These are phyloP conservation scores for Tarsius wallacei DNA, from an alignment of 2,797 vertebrate genomes.

Conservation along the genomic window DNA sequence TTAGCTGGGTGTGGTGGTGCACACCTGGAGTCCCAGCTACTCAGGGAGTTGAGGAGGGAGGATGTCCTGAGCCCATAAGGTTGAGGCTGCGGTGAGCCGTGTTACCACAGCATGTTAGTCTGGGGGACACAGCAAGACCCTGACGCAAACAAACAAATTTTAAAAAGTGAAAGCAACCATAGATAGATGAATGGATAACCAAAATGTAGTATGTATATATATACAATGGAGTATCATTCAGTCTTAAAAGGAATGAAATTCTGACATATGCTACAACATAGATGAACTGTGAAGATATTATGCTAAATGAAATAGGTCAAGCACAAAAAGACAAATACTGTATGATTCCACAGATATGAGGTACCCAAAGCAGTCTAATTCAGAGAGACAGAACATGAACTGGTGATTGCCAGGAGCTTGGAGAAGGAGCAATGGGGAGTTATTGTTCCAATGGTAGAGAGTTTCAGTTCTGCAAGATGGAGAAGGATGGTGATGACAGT, in stretches of 20 bases:
- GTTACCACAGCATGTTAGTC: no score
- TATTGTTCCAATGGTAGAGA: neutral
- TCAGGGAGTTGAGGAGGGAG: no score
- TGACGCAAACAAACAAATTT: no score
- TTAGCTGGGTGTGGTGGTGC: no score
- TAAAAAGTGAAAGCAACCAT: neutral
- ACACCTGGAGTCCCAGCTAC: no score
- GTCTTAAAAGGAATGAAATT: neutral
- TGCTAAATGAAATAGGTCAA: no score
- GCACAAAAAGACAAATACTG: neutral
- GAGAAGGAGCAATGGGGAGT: neutral
- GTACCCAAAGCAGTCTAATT: neutral
- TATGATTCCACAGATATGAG: neutral
- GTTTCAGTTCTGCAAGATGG: neutral
- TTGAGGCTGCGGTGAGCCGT: no score
- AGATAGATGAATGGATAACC: neutral
- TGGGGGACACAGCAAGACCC: no score
- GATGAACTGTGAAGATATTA: neutral
- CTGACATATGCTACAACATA: neutral
- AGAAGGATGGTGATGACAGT: neutral
- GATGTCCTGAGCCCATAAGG: no score
- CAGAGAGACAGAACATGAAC: neutral
- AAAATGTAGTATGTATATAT: neutral
- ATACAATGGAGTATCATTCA: neutral
- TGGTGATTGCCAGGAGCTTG: neutral